These are phyloP conservation scores for Agapornis roseicollis DNA, from an alignment of 2,113 vertebrate species.

Conservation along the genomic window DNA sequence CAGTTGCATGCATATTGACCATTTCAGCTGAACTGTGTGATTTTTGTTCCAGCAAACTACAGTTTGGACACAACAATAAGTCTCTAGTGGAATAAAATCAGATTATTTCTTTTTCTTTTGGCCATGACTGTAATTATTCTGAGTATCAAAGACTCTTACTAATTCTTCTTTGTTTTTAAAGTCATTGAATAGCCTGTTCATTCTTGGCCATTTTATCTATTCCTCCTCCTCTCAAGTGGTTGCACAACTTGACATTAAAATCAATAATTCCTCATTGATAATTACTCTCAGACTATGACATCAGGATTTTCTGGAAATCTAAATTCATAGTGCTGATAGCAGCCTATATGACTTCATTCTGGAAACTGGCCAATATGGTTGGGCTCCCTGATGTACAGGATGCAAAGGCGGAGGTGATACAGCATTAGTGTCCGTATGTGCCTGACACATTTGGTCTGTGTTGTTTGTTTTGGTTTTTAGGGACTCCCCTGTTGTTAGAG, in stretches of 20 bases:
- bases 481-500: background rate
- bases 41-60: background rate
- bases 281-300: conserved; percentile 38
- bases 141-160: background rate
- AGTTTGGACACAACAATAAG: background rate
- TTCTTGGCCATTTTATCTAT: background rate
- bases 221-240: background rate
- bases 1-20: background rate
- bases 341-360: conserved; percentile 43
- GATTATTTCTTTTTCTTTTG: background rate
- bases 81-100: background rate
- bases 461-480: background rate
- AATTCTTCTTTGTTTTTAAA: background rate
- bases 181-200: background rate
- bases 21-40: background rate
- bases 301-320: conserved; percentile 22
- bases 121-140: background rate
- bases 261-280: conserved; percentile 45
- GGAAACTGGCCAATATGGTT: conserved; percentile 11
- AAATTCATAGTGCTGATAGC: conserved; percentile 33
- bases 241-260: conserved; percentile 14
- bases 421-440: background rate
- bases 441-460: background rate
- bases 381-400: background rate
- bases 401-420: background rate